These are phyloP conservation scores for Halcyon malimbica DNA, from an alignment of 2,113 vertebrate species.

Conservation along the genomic window DNA sequence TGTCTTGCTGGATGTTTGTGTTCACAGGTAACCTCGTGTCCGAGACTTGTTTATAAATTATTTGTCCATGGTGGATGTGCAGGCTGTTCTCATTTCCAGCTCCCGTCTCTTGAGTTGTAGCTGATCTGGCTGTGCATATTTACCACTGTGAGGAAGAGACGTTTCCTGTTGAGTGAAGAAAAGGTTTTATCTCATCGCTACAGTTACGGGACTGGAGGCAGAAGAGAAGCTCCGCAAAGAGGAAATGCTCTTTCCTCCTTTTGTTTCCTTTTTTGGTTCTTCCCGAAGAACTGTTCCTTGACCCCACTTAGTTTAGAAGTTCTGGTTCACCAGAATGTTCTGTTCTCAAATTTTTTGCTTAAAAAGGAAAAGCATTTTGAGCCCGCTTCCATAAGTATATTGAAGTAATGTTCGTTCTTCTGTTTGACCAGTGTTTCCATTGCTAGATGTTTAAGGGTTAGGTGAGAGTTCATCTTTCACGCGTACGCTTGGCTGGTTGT, in stretches of 20 bases:
- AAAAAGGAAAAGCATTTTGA: slow-evolving; percentile 31
- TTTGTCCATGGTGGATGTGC: background rate
- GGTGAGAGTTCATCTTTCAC: background rate
- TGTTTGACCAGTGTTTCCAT: background rate
- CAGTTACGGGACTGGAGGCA: background rate
- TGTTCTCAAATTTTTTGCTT: slow-evolving; percentile 1
- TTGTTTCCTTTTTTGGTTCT: slow-evolving; percentile 6
- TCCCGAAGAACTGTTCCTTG: background rate
- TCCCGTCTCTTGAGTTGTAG: background rate
- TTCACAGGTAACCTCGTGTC: background rate
- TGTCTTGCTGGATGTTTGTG: background rate
- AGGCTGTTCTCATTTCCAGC: background rate
- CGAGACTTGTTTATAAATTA: background rate
- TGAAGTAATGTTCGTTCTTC: background rate
- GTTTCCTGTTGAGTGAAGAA: background rate
- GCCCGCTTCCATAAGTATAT: background rate
- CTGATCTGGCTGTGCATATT: background rate
- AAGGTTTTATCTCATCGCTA: background rate
- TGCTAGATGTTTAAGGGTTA: background rate
- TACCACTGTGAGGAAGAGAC: background rate
- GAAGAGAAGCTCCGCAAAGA: background rate
- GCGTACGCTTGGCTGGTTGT: fast-evolving
- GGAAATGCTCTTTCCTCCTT: slow-evolving; percentile 17
- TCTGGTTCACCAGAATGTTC: background rate
- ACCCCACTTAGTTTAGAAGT: background rate